Conservation (phyloP, 2,797 vertebrate genomes). For the Chelon labrosus region DNA sequence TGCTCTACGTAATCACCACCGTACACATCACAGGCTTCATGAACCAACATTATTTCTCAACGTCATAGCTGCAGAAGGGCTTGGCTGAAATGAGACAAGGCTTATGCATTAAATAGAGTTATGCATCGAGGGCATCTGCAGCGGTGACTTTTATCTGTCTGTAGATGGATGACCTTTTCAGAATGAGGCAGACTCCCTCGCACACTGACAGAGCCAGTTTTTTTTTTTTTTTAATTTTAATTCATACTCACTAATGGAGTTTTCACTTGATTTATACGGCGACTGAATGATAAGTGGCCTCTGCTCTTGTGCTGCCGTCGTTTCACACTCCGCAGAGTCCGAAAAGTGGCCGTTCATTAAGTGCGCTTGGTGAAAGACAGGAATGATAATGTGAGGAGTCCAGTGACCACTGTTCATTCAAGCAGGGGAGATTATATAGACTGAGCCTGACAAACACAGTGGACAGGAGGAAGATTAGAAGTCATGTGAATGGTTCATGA, state of each 20-base stretch:
- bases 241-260: conserved; percentile 38
- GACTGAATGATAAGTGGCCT: conserved; percentile 27
- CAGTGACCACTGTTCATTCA: conserved; percentile 10
- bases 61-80: conserved; percentile 19
- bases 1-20: conserved; percentile 27
- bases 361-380: conserved; percentile 17
- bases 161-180: conserved; percentile 12
- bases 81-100: conserved; percentile 16
- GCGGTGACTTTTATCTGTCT: conserved; percentile 18
- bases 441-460: neutral
- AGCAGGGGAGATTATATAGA: neutral
- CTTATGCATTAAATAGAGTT: conserved; percentile 16
- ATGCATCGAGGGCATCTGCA: conserved; percentile 27
- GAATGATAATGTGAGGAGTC: conserved; percentile 37
- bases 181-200: conserved; percentile 6
- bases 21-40: conserved; percentile 22
- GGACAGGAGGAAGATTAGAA: neutral
- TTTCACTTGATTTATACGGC: conserved; percentile 43
- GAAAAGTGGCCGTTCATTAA: conserved; percentile 34
- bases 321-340: conserved; percentile 45
- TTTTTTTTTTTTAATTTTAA: conserved; percentile 22
- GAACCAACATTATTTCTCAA: conserved; percentile 41
- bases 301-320: neutral
- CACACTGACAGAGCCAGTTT: conserved; percentile 3
- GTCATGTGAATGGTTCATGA: conserved; percentile 1